Base-by-base conservation (phyloP, 2,888 invertebrate species). In the Drosophila falleni region DNA sequence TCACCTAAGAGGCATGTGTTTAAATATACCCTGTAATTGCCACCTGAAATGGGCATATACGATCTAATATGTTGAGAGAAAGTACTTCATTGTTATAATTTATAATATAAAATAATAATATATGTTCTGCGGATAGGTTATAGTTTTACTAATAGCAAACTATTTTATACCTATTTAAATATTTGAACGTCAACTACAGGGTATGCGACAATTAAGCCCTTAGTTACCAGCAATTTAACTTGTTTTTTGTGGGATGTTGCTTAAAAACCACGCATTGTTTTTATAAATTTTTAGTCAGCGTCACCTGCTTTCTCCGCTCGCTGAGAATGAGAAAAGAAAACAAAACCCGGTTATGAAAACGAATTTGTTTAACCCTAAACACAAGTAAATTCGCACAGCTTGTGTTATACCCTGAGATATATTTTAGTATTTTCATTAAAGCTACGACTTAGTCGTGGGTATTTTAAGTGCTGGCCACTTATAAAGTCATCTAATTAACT, bases 311-410 rank as follows among this genome's bases (percentile, higher is more conserved):
- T 83, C 83, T 71, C 85, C 55, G 46, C 35, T 13, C 42, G n/a
- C 59, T 71, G 77, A 85, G 77, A 81, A 85, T 81, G 81, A 67
- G 81, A 83, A 78, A 73, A 26, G 70, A 81, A 84, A 67, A 68
- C 76, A 81, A 74, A 66, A 46, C 39, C 47, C 53, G 54, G 66
- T 59, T 42, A 69, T 49, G 46, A 80, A 80, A 80, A 79, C 16
- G 39, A 61, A 53, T 55, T 49, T 47, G 33, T 46, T 39, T 51
- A 60, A 66, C 51, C 37, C 33, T 61, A 47, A 74, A 56, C 46
- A 23, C 19, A 51, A 71, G 56, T 62, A 26, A 62, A 42, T 16
- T 61, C 54, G 23, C 68, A 60, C 46, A 71, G 47, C 19, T 33
- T 29, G 15, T 23, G 47, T 11, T 11, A 46, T 19, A 42, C 19